Base-by-base conservation (phyloP, 2,797 vertebrate genomes). In the Alectoris magna region DNA sequence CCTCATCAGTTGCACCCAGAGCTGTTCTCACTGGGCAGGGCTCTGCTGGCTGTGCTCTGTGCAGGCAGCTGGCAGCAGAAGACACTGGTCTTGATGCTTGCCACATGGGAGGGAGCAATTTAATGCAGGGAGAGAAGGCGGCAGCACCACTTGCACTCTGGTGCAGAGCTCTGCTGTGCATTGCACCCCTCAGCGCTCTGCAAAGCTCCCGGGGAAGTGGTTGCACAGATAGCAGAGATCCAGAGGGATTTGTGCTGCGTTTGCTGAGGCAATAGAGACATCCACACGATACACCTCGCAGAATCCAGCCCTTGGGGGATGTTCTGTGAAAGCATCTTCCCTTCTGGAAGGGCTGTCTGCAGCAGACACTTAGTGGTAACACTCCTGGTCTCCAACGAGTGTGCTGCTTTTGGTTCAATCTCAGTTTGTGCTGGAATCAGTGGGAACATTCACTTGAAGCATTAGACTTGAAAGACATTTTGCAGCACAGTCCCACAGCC, bases 131-230 rank as follows among this genome's bases (percentile, higher is more conserved):
- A 41, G 24, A 39, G 43, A 13, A 12, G 27, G 44, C 43, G 53
- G 6, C 34, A 22, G 7, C 5, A 5, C 3, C 3, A 11, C 46
- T 76, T 41, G 4, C 19, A 23, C 11, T 41, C 6, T 15, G 22
- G 18, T 5, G 14, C 0, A 0, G 7, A 9, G 26, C 9, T 44
- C 17, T 53, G 11, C 21, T 11, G 27, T 14, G 5, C 0, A 0
- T 19, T 19, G 36, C 53, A 16, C 6, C 59, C 16, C 55, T 38
- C 16, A n/a, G 7, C 0, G 6, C 1, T 5, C 34, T 27, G 71
- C 31, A 22, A 69, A 63, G 23, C 21, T 63, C 21, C 41, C 5
- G 13, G 1, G 9, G 59, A 34, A 69, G 23, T 24, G 22, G 43
- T 4, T 48, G 44, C 34, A 31, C 48, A 29, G 43, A 29, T 17